Evolutionary conservation across 1,140 invertebrate genomes (phyloP).

Genomic region (Diuraphis noxia): DNA sequence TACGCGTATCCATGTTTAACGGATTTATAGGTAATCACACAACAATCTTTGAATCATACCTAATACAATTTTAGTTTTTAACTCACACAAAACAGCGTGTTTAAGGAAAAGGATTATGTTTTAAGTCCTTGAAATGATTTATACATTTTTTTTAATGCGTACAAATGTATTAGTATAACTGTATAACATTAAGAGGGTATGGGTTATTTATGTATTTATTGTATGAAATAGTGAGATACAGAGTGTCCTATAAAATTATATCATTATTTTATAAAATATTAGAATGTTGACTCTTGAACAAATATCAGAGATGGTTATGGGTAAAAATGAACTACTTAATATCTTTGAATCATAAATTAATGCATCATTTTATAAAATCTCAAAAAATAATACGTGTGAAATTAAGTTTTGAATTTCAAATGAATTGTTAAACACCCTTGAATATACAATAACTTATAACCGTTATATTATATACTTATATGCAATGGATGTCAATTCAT

Average conservation of each 20-base stretch:
- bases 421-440: not conserved
- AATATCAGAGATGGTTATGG: not conserved
- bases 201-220: not conserved
- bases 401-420: not conserved
- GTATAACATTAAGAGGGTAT: not conserved
- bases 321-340: not conserved
- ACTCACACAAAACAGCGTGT: not conserved
- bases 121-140: conserved; percentile 25
- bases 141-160: not conserved
- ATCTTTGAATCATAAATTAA: not conserved
- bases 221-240: conserved; percentile 1
- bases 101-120: not conserved
- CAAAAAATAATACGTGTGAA: not conserved
- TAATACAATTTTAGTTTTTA: not conserved
- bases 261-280: not conserved
- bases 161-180: too few relatives aligned
- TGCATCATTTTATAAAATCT: not conserved
- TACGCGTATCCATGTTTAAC: not conserved
- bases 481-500: not conserved
- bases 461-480: not conserved
- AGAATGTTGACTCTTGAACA: not conserved
- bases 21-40: not conserved
- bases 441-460: not conserved
- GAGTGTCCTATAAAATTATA: not conserved
- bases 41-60: not conserved